Conservation (phyloP, 35 echinoderm and acorn worm genomes). For the Heliocidaris erythrogramma region DNA sequence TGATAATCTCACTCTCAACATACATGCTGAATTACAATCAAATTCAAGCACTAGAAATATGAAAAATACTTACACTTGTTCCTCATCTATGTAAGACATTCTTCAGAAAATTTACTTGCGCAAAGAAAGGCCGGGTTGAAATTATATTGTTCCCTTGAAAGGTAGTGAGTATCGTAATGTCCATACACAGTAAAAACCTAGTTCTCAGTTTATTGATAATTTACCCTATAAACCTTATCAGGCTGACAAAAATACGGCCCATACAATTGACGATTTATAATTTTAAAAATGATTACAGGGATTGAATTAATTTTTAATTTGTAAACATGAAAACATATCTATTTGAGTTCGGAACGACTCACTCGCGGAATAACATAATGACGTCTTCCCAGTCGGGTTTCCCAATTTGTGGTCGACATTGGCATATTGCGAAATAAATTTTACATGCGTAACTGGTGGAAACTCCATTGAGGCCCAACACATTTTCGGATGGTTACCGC, state of each 20-base stretch:
- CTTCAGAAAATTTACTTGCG: neutral
- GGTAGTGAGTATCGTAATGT: neutral
- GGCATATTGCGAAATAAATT: conserved; percentile 29
- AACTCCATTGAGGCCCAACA: neutral
- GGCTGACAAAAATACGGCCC: too few species aligned
- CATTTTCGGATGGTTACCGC: neutral
- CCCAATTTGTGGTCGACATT: conserved; percentile 21
- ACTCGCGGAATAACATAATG: conserved; percentile 19
- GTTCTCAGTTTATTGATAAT: neutral
- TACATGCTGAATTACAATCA: neutral
- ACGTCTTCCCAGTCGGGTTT: conserved; percentile 35
- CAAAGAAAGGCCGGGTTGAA: neutral
- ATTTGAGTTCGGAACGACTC: neutral
- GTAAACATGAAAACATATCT: neutral
- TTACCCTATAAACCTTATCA: neutral
- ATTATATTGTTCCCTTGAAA: neutral
- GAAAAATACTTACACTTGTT: neutral
- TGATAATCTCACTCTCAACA: neutral
- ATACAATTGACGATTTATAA: too few species aligned
- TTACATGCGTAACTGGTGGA: conserved; percentile 20
- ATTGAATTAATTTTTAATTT: too few species aligned
- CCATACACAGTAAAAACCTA: neutral
- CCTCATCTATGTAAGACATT: neutral
- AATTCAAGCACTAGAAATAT: neutral
- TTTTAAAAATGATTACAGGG: too few species aligned